Percentiles rank a stretch among this genome's conserved stretches.
Evolutionary conservation across 2,888 invertebrate genomes (phyloP).

Genomic region (Taphrorychus bicolor): DNA sequence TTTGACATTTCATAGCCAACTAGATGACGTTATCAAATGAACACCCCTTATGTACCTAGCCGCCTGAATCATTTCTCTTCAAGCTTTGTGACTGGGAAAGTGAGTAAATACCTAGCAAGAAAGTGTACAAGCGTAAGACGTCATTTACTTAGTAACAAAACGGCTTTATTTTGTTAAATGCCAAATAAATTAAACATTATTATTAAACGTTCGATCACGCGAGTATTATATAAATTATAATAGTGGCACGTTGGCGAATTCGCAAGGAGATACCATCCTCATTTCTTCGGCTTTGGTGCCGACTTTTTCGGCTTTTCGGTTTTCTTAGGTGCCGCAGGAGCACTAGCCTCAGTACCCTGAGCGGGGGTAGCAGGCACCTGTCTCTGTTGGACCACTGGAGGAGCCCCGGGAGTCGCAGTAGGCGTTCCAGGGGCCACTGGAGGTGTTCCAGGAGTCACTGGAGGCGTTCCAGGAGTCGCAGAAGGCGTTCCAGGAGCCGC

Average conservation of each 20-base stretch:
- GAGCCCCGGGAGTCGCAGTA: not conserved
- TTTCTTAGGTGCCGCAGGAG: conserved; percentile 54
- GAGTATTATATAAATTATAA: not conserved
- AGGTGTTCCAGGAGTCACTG: not conserved
- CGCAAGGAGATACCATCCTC: conserved; percentile 13
- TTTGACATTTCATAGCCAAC: too few species aligned
- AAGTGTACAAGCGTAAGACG: not conserved
- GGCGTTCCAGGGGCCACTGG: not conserved
- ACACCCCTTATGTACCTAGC: too few species aligned
- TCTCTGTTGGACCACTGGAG: not conserved
- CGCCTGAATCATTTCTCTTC: too few species aligned
- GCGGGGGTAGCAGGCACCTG: conserved; percentile 43
- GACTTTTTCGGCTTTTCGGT: conserved; percentile 50
- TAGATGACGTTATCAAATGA: too few species aligned
- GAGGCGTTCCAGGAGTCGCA: not conserved
- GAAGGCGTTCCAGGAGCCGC: not conserved
- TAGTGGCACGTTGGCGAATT: not conserved
- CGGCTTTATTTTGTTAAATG: not conserved
- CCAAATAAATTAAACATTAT: not conserved
- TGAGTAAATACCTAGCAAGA: too few species aligned
- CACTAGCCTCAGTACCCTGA: conserved; percentile 32
- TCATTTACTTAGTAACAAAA: not conserved
- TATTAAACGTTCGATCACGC: not conserved
- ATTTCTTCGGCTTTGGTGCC: conserved; percentile 48
- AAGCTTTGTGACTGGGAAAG: too few species aligned